Conservation (phyloP, 1,140 invertebrate genomes). For the Drosophila subobscura region DNA sequence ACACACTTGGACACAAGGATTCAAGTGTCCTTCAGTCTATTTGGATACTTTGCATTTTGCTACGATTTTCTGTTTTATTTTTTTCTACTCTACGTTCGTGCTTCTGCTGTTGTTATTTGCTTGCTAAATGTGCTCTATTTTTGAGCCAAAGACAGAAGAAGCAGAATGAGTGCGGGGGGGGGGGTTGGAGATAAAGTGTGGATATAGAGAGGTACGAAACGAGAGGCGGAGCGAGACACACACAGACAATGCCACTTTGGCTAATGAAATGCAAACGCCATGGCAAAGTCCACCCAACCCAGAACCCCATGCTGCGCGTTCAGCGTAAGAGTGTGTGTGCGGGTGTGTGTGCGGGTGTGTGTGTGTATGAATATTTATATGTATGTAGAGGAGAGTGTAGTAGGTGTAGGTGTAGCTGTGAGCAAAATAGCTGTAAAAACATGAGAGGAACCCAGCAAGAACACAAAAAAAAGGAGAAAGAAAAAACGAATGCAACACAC, state of each 20-base stretch:
- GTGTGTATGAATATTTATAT: constrained; percentile 63
- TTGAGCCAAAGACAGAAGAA: constrained; percentile 40
- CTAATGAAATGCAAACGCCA: constrained; percentile 80
- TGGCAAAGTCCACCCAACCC: constrained; percentile 31
- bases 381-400: constrained; percentile 19
- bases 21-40: constrained; percentile 80
- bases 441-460: neutral
- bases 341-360: constrained; percentile 19
- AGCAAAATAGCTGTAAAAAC: constrained; percentile 48
- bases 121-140: constrained; percentile 79
- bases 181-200: constrained; percentile 4
- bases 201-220: constrained; percentile 5
- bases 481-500: too few species aligned
- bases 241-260: constrained; percentile 75
- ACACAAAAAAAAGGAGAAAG: neutral
- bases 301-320: too few species aligned
- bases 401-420: constrained; percentile 13
- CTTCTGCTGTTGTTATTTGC: constrained; percentile 34
- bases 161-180: neutral
- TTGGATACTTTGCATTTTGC: constrained; percentile 80
- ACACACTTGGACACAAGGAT: constrained; percentile 76
- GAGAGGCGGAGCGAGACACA: constrained; percentile 8
- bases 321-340: constrained; percentile 5
- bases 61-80: constrained; percentile 42
- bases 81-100: constrained; percentile 8